Conservation (phyloP, 1,140 invertebrate species). For the Camponotus pennsylvanicus region DNA sequence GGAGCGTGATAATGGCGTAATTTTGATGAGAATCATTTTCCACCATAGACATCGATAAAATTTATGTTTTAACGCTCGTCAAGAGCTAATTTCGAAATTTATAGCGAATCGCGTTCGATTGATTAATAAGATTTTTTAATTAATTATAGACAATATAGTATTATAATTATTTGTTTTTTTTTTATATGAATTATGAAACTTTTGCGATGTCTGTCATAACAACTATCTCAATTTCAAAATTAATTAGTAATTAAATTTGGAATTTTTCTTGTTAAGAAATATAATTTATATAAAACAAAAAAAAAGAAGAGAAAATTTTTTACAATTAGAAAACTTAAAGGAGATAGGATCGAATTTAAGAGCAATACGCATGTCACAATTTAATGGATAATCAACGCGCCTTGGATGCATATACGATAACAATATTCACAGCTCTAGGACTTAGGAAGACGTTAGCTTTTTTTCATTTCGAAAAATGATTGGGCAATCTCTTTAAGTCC, state of each 20-base stretch:
- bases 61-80: background rate
- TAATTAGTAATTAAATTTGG: too few relatives aligned
- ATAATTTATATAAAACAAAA: background rate
- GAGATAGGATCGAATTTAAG: background rate
- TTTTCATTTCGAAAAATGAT: constrained; percentile 17
- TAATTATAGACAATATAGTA: background rate
- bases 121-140: background rate
- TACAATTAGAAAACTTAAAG: background rate
- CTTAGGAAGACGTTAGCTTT: background rate
- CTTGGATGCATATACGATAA: background rate
- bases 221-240: too few relatives aligned
- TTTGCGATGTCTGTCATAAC: too few relatives aligned
- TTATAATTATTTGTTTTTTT: too few relatives aligned
- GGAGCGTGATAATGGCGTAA: constrained; percentile 41
- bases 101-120: background rate
- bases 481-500: constrained; percentile 55
- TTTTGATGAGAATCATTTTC: constrained; percentile 45
- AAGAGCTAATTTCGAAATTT: background rate
- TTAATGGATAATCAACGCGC: background rate
- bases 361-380: background rate
- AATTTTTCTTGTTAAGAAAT: background rate
- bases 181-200: too few relatives aligned
- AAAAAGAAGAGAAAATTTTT: background rate
- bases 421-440: constrained; percentile 34
- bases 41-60: background rate